Conservation (phyloP, 2,797 vertebrate genomes). For the Eospalax fontanierii region DNA sequence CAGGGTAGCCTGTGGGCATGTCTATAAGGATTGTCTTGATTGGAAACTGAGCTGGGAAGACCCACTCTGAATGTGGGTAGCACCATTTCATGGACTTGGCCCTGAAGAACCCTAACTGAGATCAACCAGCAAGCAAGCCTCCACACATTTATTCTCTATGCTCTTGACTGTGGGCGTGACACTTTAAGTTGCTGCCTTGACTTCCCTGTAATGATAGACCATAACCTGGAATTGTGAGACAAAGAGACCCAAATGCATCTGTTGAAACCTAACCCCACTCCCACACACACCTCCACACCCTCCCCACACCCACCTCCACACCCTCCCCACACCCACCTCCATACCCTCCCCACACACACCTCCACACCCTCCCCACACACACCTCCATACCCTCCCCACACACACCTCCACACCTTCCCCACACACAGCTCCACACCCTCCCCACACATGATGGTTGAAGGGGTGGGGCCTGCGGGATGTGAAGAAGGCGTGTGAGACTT, state of each 20-base stretch:
- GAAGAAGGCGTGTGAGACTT: background rate
- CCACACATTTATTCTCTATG: background rate
- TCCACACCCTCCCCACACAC: no score
- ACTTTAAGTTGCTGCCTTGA: background rate
- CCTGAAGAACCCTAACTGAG: background rate
- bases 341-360: no score
- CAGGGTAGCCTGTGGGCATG: background rate
- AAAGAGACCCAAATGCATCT: background rate
- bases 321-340: no score
- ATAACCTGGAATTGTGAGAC: background rate
- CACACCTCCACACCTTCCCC: no score
- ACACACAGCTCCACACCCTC: no score
- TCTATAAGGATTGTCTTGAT: background rate
- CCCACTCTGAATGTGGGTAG: background rate
- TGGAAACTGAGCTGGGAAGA: background rate
- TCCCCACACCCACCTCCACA: no score
- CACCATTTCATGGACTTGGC: background rate
- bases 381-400: no score
- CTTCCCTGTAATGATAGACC: background rate
- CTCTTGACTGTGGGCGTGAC: background rate
- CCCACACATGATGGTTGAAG: no score
- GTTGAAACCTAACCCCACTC: background rate
- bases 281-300: no score
- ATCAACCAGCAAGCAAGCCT: background rate
- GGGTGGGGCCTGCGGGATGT: no score